Evolutionary conservation across 2,888 invertebrate species (phyloP), one percentile per base, ranked within the genome.

Genomic region (Therioaphis trifolii): DNA sequence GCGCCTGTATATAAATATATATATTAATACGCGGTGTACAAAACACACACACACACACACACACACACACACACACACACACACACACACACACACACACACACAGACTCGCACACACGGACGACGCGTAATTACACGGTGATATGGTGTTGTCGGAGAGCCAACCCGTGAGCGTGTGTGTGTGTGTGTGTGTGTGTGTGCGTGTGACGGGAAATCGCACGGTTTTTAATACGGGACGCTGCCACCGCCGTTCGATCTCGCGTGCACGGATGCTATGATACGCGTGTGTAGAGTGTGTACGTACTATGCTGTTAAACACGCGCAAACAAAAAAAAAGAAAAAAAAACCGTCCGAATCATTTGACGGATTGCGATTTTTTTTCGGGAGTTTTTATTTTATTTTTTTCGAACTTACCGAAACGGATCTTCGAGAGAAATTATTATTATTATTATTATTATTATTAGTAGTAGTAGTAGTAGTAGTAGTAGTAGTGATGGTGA

Each of bases 331-430:
- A 5, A 35, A 58, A 5, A 2, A 0, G 72, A n/a, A 55, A 58
- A 75, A 49, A 75, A 24, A 72, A 14, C 66, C 52, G 21, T 58
- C 14, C 0, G 49, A 49, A 52, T 52, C 49, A 4, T 71, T 49
- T 72, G 72, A 72, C n/a, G 74, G 18, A 18, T 43, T 35, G 1
- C 52, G n/a, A n/a, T n/a, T n/a, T n/a, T n/a, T n/a, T n/a, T n/a
- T n/a, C n/a, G n/a, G n/a, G n/a, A 71, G n/a, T 71, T 71, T 49
- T 61, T 61, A 27, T 61, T 61, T 63, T n/a, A n/a, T 63, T 29
- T n/a, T 21, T 14, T n/a, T 68, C 14, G 21, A 35, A 74, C 18
- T 75, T 18, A 21, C 58, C 43, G 58, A 75, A 75, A 75, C 75
- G 24, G 24, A 24, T 58, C 12, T 5, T n/a, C n/a, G n/a, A 5